phyloP scores from a whole-genome alignment of 2,888 invertebrate genomes.

The Allolobophora icterica region DNA sequence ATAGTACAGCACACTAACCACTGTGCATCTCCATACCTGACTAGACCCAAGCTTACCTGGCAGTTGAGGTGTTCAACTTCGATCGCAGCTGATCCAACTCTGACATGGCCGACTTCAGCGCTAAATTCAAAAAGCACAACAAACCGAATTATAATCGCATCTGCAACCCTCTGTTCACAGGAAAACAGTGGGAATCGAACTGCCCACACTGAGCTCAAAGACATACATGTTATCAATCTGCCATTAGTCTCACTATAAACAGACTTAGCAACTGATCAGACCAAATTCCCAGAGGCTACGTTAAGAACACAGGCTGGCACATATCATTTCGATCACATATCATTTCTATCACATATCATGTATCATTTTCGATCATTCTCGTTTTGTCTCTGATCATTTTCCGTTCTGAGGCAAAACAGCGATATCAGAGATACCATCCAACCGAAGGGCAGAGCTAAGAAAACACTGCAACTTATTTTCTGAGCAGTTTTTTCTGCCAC shows the following conservation, averaged over 20 bases:
- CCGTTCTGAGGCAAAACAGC: too few relatives aligned
- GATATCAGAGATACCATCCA: too few relatives aligned
- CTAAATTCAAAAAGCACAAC: slow-evolving; percentile 25
- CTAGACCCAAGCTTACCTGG: neutral
- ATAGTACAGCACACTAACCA: too few relatives aligned
- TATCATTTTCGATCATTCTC: neutral
- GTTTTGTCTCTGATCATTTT: too few relatives aligned
- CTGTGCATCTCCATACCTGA: neutral
- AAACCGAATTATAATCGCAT: neutral
- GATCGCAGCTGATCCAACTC: slow-evolving; percentile 36
- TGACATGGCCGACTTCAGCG: slow-evolving; percentile 36
- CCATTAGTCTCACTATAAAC: neutral
- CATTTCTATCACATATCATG: neutral
- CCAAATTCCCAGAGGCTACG: neutral
- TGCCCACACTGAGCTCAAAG: neutral
- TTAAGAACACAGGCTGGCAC: neutral
- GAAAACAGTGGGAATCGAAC: neutral
- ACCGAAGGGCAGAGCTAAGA: too few relatives aligned
- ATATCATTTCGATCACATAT: neutral
- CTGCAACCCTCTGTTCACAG: neutral
- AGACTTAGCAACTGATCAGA: neutral
- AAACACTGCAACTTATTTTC: too few relatives aligned
- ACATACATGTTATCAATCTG: neutral
- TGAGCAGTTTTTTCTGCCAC: too few relatives aligned
- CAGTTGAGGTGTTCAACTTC: slow-evolving; percentile 29